These are phyloP conservation scores for Chironomus riparius DNA, from an alignment of 2,888 invertebrate genomes.

Conservation along the genomic window DNA sequence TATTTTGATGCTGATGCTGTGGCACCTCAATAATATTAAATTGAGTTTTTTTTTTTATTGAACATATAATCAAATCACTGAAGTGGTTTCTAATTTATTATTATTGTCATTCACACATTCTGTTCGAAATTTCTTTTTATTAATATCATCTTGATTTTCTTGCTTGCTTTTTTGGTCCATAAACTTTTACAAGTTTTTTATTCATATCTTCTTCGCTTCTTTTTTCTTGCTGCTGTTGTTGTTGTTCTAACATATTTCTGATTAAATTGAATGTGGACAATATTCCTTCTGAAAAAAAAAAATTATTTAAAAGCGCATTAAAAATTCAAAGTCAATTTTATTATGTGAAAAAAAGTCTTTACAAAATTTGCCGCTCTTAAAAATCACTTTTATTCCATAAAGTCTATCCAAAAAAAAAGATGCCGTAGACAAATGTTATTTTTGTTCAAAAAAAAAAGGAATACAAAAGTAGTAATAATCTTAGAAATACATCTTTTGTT, in stretches of 20 bases:
- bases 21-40: conserved; percentile 18
- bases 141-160: conserved; percentile 9
- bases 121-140: not conserved
- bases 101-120: conserved; percentile 14
- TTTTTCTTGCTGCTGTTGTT: not conserved
- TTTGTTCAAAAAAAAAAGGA: not conserved
- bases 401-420: too few relatives aligned
- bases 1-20: not conserved
- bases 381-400: too few relatives aligned
- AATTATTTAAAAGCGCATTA: not conserved
- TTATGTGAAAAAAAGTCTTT: too few relatives aligned
- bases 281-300: not conserved
- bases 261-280: not conserved
- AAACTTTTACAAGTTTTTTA: not conserved
- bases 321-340: too few relatives aligned
- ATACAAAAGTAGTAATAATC: conserved; percentile 15
- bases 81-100: conserved; percentile 24
- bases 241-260: not conserved
- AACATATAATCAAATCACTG: conserved; percentile 14
- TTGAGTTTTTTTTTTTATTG: conserved; percentile 19
- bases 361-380: too few relatives aligned
- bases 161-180: not conserved
- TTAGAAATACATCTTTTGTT: conserved; percentile 8
- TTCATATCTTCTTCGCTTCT: not conserved
- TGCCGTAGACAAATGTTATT: not conserved